These are phyloP conservation scores for Phyllostomus discolor DNA, from an alignment of 2,113 vertebrate genomes.

Conservation along the genomic window DNA sequence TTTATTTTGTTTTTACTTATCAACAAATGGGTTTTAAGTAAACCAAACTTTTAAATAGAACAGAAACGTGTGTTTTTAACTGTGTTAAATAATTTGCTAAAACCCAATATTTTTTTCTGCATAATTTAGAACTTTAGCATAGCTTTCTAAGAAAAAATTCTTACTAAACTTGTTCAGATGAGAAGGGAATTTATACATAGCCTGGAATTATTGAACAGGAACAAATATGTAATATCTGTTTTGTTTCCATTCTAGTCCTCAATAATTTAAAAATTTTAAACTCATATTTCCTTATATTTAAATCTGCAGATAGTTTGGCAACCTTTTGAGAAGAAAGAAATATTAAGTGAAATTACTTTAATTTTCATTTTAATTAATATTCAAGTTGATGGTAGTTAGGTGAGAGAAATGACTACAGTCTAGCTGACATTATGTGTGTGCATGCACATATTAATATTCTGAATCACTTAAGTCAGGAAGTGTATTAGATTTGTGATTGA, in stretches of 20 bases:
- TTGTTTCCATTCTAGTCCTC: background rate
- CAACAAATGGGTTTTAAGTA: background rate
- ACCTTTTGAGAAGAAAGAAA: background rate
- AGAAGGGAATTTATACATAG: background rate
- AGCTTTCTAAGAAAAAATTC: slow-evolving; percentile 1
- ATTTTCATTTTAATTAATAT: background rate
- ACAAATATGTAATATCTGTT: background rate
- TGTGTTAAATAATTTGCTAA: background rate
- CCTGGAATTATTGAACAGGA: background rate
- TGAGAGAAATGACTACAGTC: background rate
- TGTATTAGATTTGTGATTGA: background rate
- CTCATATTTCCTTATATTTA: background rate
- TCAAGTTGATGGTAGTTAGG: background rate
- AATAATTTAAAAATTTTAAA: background rate
- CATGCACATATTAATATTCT: background rate
- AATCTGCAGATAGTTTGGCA: background rate
- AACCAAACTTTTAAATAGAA: slow-evolving; percentile 1
- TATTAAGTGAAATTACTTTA: slow-evolving; percentile 6
- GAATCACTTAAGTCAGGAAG: background rate
- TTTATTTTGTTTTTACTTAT: background rate
- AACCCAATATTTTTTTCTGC: background rate
- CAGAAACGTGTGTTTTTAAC: background rate
- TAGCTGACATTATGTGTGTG: background rate
- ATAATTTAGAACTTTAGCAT: background rate
- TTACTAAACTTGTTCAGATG: background rate